Evolutionary conservation across 2,113 vertebrate genomes (phyloP), one percentile per base, ranked within the genome.

Genomic region (Antigone vipio): DNA sequence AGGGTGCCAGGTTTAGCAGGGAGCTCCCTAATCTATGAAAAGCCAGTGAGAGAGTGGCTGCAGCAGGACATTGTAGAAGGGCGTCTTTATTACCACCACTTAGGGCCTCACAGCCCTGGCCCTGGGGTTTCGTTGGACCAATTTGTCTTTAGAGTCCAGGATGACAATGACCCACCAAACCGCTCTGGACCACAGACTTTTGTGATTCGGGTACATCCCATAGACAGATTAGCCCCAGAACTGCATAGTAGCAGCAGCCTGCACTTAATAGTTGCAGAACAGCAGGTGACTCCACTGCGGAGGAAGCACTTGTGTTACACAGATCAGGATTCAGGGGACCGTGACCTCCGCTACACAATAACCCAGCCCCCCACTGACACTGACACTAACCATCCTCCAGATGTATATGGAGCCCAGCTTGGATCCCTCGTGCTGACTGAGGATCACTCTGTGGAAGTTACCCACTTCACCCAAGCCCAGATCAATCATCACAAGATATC

Each of bases 401-500:
- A 97, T 2, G 77, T 84, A 0, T 74, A 96, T 8, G 98, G 98
- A 59, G 71, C 90, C 0, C 97, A 92, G 26, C 90, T 99, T 50
- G 99, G 99, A 79, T 97, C 98, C 53, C 97, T 99, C 1, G 99
- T 99, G 60, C 95, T 99, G 95, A 99, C 98, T 1, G 99, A 99
- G 68, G 98, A 98, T 85, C 99, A 99, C 62, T 98, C 98, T 26
- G 95, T 96, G 3, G 97, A 98, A 88, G 98, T 99, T 58, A 98
- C 93, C 3, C 98, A 98, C 86, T 99, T 99, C 95, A 99, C 99
- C 21, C 99, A 99, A 96, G 99, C 99, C 19, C 99, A 99, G 97
- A 98, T 99, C 91, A 99, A 99, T 86, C 99, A 99, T 74, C 99
- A 99, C 90, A 99, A 99, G 97, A 99, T 99, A 86, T 98, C 99